Percentiles rank a stretch among this genome's conserved stretches.
These are phyloP conservation scores for Polypterus bichir DNA, from an alignment of 2,113 vertebrate genomes.

Conservation along the genomic window DNA sequence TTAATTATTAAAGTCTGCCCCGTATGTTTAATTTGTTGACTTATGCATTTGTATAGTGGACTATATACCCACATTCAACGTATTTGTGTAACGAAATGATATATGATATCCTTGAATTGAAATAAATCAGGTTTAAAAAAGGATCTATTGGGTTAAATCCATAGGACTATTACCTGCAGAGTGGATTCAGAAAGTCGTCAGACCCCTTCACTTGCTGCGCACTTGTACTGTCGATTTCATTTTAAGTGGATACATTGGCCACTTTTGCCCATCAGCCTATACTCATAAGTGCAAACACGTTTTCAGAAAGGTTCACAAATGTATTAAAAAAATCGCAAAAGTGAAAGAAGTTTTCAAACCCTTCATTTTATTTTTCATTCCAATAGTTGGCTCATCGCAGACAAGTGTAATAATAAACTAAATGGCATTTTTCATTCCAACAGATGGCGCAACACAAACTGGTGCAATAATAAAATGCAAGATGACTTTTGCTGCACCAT, in stretches of 20 bases:
- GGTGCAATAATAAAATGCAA: slow-evolving; percentile 25
- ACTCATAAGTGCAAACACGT: too few species aligned
- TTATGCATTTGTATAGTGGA: too few species aligned
- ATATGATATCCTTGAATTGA: too few species aligned
- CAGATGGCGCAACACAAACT: slow-evolving; percentile 26
- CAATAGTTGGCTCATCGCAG: too few species aligned
- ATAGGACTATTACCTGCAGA: too few species aligned
- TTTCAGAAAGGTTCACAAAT: neutral
- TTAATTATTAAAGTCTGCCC: too few species aligned
- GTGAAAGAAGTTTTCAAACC: neutral
- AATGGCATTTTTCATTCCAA: slow-evolving; percentile 5
- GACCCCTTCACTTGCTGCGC: neutral
- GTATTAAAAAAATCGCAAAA: slow-evolving; percentile 1
- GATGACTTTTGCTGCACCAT: slow-evolving; percentile 25
- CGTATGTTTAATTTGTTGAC: too few species aligned
- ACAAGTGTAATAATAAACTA: slow-evolving; percentile 19
- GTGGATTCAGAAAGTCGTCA: neutral
- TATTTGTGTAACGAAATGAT: too few species aligned
- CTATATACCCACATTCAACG: too few species aligned
- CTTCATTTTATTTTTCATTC: slow-evolving; percentile 4
- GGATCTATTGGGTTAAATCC: too few species aligned
- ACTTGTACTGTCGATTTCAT: neutral
- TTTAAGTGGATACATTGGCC: neutral
- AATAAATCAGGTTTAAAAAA: too few species aligned
- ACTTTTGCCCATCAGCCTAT: too few species aligned